phyloP scores from a whole-genome alignment of 1,140 invertebrate species.

The Brachionus sp. region DNA sequence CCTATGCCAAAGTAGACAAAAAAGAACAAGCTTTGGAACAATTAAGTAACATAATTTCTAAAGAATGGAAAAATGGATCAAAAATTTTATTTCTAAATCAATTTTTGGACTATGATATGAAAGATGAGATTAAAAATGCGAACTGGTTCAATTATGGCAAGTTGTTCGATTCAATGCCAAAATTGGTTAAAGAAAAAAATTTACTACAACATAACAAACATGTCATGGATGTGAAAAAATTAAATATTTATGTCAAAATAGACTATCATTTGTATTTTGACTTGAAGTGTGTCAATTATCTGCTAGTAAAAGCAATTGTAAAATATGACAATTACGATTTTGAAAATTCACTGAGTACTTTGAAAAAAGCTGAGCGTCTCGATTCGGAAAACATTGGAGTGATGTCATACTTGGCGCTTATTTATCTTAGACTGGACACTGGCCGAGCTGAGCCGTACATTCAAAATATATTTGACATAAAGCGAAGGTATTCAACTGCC shows the following conservation, averaged over 20 bases:
- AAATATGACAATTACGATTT: conserved; percentile 17
- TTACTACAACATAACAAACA: conserved; percentile 5
- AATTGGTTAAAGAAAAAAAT: conserved; percentile 23
- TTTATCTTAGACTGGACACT: neutral
- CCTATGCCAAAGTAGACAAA: neutral
- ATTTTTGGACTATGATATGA: neutral
- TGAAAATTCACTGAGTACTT: neutral
- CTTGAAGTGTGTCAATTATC: conserved; percentile 23
- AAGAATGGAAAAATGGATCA: neutral
- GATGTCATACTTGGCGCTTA: neutral
- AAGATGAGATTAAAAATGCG: neutral
- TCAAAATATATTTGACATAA: conserved; percentile 5
- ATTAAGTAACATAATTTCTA: neutral
- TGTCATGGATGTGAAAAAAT: neutral
- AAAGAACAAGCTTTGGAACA: conserved; percentile 4
- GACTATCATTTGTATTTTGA: conserved; percentile 33
- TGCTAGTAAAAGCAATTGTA: conserved; percentile 4
- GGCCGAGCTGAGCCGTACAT: neutral
- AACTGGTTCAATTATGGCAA: neutral
- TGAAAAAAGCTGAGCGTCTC: conserved; percentile 25
- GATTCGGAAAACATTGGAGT: neutral
- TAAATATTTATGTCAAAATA: neutral
- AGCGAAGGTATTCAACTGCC: neutral
- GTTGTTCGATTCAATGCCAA: conserved; percentile 13
- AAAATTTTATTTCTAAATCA: neutral